Conservation (phyloP, 1,140 invertebrate species). For the Pseudachorutes palmiensis region DNA sequence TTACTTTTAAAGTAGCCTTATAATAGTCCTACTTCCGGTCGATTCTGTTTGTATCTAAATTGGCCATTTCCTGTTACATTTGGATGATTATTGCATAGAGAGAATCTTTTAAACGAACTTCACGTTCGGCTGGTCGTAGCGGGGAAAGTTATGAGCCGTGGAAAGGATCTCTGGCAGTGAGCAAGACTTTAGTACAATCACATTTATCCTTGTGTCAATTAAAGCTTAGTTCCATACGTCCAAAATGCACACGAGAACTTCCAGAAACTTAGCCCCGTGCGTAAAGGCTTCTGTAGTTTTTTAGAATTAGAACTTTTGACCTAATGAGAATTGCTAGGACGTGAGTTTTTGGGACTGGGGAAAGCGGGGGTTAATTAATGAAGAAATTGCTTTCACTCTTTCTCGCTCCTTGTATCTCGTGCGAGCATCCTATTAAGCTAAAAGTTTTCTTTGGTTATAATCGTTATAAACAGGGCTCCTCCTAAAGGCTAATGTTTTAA, state of each 20-base stretch:
- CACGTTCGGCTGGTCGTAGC: not conserved
- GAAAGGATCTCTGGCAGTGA: not conserved
- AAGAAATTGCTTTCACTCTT: not conserved
- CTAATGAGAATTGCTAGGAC: too few relatives aligned
- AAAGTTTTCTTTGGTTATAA: not conserved
- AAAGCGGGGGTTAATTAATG: not conserved
- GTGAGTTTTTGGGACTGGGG: too few relatives aligned
- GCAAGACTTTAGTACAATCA: too few relatives aligned
- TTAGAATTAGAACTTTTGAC: too few relatives aligned
- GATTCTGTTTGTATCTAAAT: not conserved
- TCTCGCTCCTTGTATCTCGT: not conserved
- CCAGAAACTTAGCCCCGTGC: too few relatives aligned
- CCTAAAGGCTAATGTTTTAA: too few relatives aligned
- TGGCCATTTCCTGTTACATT: not conserved
- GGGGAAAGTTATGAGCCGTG: not conserved
- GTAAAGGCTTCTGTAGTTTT: too few relatives aligned
- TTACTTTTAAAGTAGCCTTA: too few relatives aligned
- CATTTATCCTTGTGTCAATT: not conserved
- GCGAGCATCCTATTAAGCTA: not conserved
- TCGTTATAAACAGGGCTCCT: too few relatives aligned
- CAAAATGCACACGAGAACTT: not conserved
- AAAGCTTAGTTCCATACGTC: not conserved
- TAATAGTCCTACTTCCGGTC: not conserved
- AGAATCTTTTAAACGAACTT: not conserved
- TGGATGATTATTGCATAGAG: not conserved